Percentiles rank a stretch among this genome's conserved stretches.
These are phyloP conservation scores for Malthinus seriepunctatus DNA, from an alignment of 2,888 invertebrate genomes.

Conservation along the genomic window DNA sequence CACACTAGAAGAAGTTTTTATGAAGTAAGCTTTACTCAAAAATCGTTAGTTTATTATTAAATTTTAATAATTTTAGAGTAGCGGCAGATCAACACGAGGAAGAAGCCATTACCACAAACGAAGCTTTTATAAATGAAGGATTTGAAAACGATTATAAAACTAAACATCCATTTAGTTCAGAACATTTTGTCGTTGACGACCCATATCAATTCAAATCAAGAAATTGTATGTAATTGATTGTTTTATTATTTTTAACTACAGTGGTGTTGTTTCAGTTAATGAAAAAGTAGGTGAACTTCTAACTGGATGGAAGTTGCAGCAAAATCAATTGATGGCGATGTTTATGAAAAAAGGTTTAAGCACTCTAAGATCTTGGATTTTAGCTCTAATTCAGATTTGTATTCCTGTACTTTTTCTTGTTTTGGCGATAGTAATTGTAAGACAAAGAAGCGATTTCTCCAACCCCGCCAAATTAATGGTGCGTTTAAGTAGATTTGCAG, in stretches of 20 bases:
- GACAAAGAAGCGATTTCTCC: constrained; percentile 53
- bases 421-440: constrained; percentile 63
- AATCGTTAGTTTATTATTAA: constrained; percentile 4
- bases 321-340: constrained; percentile 52
- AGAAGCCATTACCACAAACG: constrained; percentile 22
- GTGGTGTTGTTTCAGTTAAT: neutral
- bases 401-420: constrained; percentile 69
- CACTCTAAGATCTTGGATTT: constrained; percentile 66
- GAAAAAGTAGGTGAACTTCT: constrained; percentile 26
- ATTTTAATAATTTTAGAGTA: constrained; percentile 30
- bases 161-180: no score
- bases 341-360: constrained; percentile 50
- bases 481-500: constrained; percentile 55
- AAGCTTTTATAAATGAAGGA: neutral
- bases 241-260: no score
- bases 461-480: constrained; percentile 62
- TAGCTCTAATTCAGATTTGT: constrained; percentile 66
- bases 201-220: no score
- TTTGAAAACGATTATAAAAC: no score
- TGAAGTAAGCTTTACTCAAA: constrained; percentile 62
- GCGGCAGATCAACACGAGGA: constrained; percentile 36
- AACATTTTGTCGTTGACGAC: no score
- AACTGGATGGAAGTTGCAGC: constrained; percentile 36
- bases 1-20: constrained; percentile 88
- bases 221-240: no score